These are phyloP conservation scores for Caerostris extrusa DNA, from an alignment of 1,140 invertebrate genomes.

Conservation along the genomic window DNA sequence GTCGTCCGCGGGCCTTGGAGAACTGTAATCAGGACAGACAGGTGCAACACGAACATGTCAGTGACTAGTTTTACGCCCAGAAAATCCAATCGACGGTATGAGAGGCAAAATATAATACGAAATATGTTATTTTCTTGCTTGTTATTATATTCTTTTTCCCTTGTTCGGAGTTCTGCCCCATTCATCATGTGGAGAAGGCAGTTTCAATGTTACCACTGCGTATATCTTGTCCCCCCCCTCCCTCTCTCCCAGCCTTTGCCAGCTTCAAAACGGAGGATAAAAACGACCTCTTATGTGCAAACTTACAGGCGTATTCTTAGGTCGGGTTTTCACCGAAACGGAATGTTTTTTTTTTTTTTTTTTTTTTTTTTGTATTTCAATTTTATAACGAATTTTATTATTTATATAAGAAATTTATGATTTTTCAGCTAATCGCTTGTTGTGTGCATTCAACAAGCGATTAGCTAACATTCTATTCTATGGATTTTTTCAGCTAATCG, in stretches of 20 bases:
- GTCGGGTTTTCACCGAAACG: not conserved
- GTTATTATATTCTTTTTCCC: conserved; percentile 67
- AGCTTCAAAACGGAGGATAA: not conserved
- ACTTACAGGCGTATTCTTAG: conserved; percentile 41
- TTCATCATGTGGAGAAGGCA: conserved; percentile 72
- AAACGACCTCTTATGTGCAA: conserved; percentile 39
- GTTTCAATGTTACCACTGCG: conserved; percentile 70
- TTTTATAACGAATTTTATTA: not conserved
- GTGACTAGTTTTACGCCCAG: conserved; percentile 76
- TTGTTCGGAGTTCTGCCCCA: conserved; percentile 11
- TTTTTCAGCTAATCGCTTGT: too few relatives aligned
- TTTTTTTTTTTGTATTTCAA: too few relatives aligned
- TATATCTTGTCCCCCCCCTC: conserved; percentile 63
- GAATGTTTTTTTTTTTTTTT: not conserved
- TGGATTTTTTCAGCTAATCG: too few relatives aligned
- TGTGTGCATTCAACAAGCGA: too few relatives aligned
- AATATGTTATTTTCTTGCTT: conserved; percentile 74
- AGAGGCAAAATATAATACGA: conserved; percentile 76
- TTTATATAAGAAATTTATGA: too few relatives aligned
- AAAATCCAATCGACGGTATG: conserved; percentile 77
- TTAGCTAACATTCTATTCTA: too few relatives aligned
- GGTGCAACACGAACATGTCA: conserved; percentile 76
- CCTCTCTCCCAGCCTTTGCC: not conserved
- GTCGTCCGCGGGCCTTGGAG: conserved; percentile 62
- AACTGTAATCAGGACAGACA: conserved; percentile 75